Percentiles rank a stretch among this genome's conserved stretches.
phyloP scores from a whole-genome alignment of 2,888 invertebrate species.

The Oconnorella tubifera region DNA sequence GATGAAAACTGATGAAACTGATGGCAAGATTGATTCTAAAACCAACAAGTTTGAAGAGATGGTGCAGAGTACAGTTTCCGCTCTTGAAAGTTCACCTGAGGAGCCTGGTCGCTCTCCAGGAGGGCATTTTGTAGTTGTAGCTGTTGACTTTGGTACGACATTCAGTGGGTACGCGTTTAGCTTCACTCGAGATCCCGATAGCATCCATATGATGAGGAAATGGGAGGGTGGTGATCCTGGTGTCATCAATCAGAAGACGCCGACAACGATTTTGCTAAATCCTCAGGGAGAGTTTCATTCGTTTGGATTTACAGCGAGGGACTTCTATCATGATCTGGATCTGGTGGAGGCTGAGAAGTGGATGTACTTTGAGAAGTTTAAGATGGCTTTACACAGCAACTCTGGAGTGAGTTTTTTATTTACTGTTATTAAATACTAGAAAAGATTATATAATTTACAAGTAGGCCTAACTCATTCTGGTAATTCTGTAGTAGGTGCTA shows the following conservation, averaged over 20 bases:
- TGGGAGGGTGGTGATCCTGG: constrained; percentile 60
- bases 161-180: constrained; percentile 63
- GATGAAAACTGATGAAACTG: not conserved
- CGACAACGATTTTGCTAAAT: constrained; percentile 59
- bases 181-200: constrained; percentile 59
- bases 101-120: constrained; percentile 17
- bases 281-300: constrained; percentile 61
- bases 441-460: too few relatives aligned
- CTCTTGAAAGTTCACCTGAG: not conserved
- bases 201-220: constrained; percentile 62
- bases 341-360: constrained; percentile 58
- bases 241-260: constrained; percentile 61
- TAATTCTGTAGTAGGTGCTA: not conserved
- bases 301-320: constrained; percentile 61
- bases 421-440: too few relatives aligned
- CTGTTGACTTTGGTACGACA: constrained; percentile 63
- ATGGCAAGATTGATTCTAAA: too few relatives aligned
- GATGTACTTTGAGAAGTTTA: constrained; percentile 63
- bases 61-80: not conserved
- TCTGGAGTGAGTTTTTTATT: constrained; percentile 17
- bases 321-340: constrained; percentile 61
- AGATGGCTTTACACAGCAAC: constrained; percentile 60
- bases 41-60: not conserved
- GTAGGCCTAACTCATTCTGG: too few relatives aligned
- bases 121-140: constrained; percentile 60